Evolutionary conservation across 2,888 invertebrate species (phyloP).

Genomic region (Leptura quadrifasciata): DNA sequence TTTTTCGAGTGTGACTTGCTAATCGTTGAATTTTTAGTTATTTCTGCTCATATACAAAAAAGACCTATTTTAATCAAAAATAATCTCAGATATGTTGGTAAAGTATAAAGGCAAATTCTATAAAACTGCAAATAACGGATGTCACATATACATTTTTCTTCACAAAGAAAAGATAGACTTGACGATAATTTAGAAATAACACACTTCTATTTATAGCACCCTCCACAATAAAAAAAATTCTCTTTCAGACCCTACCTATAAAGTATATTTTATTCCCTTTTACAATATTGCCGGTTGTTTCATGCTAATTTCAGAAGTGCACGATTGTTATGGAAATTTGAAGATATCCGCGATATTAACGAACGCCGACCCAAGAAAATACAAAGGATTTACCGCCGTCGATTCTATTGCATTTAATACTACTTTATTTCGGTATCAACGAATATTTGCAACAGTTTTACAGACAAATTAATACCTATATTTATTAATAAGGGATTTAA

Average conservation of each 20-base stretch:
- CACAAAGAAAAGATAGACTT: neutral
- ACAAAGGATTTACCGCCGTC: neutral
- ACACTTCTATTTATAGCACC: constrained; percentile 7
- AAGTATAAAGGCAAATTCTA: too few relatives aligned
- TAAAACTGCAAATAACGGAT: too few relatives aligned
- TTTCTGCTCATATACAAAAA: too few relatives aligned
- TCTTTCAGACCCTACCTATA: neutral
- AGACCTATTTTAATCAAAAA: too few relatives aligned
- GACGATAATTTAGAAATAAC: neutral
- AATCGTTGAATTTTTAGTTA: too few relatives aligned
- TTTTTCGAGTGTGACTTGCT: too few relatives aligned
- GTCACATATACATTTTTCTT: too few relatives aligned
- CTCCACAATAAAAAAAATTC: constrained; percentile 6
- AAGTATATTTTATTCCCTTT: constrained; percentile 3
- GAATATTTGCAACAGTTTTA: too few relatives aligned
- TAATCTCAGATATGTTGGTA: too few relatives aligned
- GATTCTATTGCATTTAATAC: neutral
- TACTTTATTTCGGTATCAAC: too few relatives aligned
- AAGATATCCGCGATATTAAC: constrained; percentile 7
- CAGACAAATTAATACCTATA: too few relatives aligned
- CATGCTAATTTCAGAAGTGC: neutral
- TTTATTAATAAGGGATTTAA: too few relatives aligned
- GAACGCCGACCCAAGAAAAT: constrained; percentile 1
- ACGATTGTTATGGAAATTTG: constrained; percentile 7
- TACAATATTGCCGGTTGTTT: constrained; percentile 7